Conservation (phyloP, 2,888 invertebrate genomes). For the Amblyjoppa proteus region DNA sequence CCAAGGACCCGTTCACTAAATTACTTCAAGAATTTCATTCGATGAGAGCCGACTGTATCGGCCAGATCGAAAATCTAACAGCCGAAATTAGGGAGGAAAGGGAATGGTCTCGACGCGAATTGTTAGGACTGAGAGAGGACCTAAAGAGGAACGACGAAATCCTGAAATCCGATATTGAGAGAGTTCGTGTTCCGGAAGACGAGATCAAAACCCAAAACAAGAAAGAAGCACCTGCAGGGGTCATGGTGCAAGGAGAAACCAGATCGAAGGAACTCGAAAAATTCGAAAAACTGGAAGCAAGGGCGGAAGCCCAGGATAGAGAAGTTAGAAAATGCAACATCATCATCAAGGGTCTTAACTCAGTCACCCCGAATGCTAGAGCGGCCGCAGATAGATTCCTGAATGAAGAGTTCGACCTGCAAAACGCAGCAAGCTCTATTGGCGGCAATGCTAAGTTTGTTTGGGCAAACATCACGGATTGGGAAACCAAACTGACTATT, state of each 20-base stretch:
- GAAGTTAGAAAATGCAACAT: constrained; percentile 10
- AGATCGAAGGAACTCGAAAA: neutral
- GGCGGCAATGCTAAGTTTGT: neutral
- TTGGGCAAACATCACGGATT: neutral
- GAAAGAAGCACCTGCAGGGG: neutral
- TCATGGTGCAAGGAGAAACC: neutral
- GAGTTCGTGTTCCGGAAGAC: neutral
- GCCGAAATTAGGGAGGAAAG: neutral
- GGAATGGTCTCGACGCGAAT: neutral
- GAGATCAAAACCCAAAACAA: neutral
- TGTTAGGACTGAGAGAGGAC: neutral
- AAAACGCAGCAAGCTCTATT: neutral
- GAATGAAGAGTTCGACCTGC: neutral
- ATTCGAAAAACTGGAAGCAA: neutral
- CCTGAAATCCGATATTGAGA: neutral
- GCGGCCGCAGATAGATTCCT: neutral
- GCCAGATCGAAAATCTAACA: neutral
- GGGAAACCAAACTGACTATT: constrained; percentile 7
- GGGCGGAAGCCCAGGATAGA: constrained; percentile 16
- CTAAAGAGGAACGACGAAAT: neutral
- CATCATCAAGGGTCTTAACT: neutral
- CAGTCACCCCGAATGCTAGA: neutral
- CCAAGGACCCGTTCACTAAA: neutral
- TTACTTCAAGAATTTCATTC: neutral
- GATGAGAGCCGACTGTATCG: neutral